Evolutionary conservation across 2,797 vertebrate species (phyloP), one percentile per base, ranked within the genome.

Genomic region (Delichon dasypus): DNA sequence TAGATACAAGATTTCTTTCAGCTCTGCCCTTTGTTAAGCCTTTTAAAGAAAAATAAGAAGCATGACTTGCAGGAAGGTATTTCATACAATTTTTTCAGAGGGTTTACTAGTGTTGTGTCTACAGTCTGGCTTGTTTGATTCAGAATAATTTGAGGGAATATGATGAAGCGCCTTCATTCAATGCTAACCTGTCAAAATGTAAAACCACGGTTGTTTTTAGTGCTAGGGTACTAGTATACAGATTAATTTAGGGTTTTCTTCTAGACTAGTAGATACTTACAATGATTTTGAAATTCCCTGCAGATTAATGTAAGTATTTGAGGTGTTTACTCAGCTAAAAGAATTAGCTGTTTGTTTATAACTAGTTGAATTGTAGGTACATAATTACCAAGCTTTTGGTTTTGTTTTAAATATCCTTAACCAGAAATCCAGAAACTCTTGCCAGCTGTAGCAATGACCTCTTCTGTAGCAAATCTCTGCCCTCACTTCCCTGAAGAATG

Each of bases 201-300:
- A 38, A 91, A 83, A 73, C 42, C 73, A 77, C 45, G 47, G 3
- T 22, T 65, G 23, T 68, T 60, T 83, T 85, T 74, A 79, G 21
- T 9, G 10, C 68, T 82, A 83, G 13, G 68, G 45, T 75, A 62
- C 60, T 66, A 84, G 38, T 53, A 51, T 66, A 66, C 42, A 67
- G 50, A 81, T 91, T 88, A 80, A 78, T 72, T 73, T 92, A 71
- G 57, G 79, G 60, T 51, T 94, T 97, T 96, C 44, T 71, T 64
- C 44, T 36, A 36, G 36, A 40, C 62, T 72, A 81, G n/a, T 51
- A 84, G 32, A 62, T 76, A n/a, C 13, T 75, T 58, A 27, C 30
- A 53, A 13, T 4, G 7, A n/a, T 87, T 84, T 73, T 48, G 30
- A 70, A 51, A n/a, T 55, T 85, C 13, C 5, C 50, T 62, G 30